A percentile compares a stretch with the other conserved stretches of the same genome.
Conservation (phyloP, 1,140 invertebrate genomes). For the Parapsyche elsis region DNA sequence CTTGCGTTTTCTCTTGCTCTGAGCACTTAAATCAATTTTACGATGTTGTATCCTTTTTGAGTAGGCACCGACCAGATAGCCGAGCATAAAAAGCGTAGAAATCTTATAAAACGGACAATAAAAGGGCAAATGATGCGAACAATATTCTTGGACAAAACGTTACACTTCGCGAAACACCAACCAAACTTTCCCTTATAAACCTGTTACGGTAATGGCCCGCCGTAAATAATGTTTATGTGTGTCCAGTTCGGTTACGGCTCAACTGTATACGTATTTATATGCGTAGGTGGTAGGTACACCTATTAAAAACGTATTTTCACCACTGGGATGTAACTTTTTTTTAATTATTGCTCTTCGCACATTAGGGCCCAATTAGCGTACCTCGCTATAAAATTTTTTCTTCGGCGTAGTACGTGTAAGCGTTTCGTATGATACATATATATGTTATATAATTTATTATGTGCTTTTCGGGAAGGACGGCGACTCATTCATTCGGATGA, state of each 20-base stretch:
- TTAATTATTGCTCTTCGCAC: too few species aligned
- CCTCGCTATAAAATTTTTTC: too few species aligned
- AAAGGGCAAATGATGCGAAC: constrained; percentile 33
- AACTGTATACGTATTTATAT: neutral
- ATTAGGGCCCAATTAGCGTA: too few species aligned
- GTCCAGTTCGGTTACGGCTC: neutral
- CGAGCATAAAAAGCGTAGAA: constrained; percentile 14
- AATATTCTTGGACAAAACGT: constrained; percentile 26
- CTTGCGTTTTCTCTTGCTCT: neutral
- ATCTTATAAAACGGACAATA: constrained; percentile 32
- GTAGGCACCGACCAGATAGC: neutral
- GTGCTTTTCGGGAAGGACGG: too few species aligned
- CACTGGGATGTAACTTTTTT: too few species aligned
- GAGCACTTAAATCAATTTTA: constrained; percentile 26
- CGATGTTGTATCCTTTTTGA: neutral
- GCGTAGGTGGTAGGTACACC: neutral
- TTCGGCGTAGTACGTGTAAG: too few species aligned
- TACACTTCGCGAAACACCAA: neutral
- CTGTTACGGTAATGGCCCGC: constrained; percentile 29
- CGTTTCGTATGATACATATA: too few species aligned
- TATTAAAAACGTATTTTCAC: too few species aligned
- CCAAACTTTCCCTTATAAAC: constrained; percentile 7
- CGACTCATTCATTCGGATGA: neutral
- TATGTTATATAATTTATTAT: too few species aligned
- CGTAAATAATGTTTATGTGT: constrained; percentile 40